Conservation (phyloP, 2,113 vertebrate genomes). For the Mormoops blainvillei region DNA sequence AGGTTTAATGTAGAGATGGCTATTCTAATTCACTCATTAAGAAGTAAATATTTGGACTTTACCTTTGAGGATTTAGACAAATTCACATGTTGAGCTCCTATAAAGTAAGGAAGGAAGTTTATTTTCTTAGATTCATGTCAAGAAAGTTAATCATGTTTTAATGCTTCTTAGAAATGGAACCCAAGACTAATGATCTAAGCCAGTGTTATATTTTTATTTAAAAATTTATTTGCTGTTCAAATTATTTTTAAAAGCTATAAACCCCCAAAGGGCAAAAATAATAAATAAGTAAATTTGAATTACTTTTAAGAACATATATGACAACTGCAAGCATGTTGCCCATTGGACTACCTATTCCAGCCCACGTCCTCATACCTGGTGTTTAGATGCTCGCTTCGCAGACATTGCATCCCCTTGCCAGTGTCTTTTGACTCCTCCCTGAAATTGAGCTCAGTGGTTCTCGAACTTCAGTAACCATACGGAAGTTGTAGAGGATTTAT, state of each 20-base stretch:
- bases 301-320: not conserved
- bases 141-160: not conserved
- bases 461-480: not conserved
- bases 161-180: not conserved
- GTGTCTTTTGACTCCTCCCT: not conserved
- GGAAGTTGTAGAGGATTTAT: not conserved
- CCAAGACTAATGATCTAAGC: not conserved
- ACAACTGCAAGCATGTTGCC: not conserved
- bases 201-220: not conserved
- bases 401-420: too few relatives aligned
- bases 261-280: not conserved
- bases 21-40: constrained; percentile 36
- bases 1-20: constrained; percentile 1
- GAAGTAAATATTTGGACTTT: constrained; percentile 29
- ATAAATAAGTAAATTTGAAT: not conserved
- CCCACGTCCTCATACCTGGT: fast-evolving
- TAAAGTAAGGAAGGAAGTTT: not conserved
- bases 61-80: constrained; percentile 6
- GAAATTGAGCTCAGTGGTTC: not conserved
- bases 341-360: not conserved
- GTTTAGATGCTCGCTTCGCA: not conserved
- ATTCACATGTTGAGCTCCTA: not conserved
- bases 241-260: not conserved
- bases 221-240: not conserved
- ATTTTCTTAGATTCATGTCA: not conserved